Conservation (phyloP, 2,888 invertebrate genomes). For the Cheilosia urbana region DNA sequence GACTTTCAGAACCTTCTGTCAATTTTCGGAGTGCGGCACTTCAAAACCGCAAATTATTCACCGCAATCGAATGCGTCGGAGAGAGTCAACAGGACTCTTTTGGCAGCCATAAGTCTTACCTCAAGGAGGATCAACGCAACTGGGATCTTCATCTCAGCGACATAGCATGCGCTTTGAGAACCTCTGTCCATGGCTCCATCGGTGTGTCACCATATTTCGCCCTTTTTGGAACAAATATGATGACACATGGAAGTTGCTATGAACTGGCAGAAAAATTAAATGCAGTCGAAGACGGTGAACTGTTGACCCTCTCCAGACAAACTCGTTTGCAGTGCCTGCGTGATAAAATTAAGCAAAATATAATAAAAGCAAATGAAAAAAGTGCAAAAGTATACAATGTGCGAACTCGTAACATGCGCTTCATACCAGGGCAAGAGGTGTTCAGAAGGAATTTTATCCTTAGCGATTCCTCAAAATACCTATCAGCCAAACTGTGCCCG, state of each 20-base stretch:
- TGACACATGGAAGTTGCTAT: conserved; percentile 27
- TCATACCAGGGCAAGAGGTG: neutral
- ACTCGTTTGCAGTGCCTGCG: neutral
- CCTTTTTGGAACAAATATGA: conserved; percentile 51
- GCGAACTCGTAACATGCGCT: neutral
- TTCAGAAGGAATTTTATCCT: neutral
- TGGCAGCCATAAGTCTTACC: conserved; percentile 77
- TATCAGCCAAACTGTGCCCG: too few species aligned
- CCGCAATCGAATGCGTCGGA: conserved; percentile 78
- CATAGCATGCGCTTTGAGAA: conserved; percentile 52
- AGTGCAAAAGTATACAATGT: neutral
- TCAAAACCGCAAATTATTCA: conserved; percentile 59
- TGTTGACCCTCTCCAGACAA: conserved; percentile 9
- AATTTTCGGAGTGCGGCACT: neutral
- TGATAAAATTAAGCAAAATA: neutral
- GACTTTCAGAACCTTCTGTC: conserved; percentile 57
- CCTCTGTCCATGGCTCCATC: conserved; percentile 35
- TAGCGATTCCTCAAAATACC: too few species aligned
- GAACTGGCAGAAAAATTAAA: neutral
- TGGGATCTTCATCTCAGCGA: conserved; percentile 63
- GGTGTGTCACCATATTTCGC: conserved; percentile 54
- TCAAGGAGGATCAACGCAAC: conserved; percentile 62
- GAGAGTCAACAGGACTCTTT: conserved; percentile 78
- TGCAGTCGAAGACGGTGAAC: neutral
- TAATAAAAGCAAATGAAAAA: neutral